These are phyloP conservation scores for Gila orcuttii DNA, from an alignment of 2,113 vertebrate species.

Conservation along the genomic window DNA sequence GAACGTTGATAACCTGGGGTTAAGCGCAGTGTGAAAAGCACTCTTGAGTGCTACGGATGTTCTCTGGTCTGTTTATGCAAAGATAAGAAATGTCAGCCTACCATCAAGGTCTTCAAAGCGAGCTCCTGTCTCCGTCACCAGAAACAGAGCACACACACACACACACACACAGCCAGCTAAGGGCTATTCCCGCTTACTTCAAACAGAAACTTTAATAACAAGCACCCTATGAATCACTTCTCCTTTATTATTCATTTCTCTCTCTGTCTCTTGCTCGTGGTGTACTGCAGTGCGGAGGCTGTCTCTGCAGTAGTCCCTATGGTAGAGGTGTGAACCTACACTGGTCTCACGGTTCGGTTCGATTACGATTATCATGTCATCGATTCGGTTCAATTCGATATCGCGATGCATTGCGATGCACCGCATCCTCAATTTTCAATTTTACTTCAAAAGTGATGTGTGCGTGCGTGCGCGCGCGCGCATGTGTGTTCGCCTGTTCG, in stretches of 20 bases:
- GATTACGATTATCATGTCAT: no score
- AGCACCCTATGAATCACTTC: conserved; percentile 28
- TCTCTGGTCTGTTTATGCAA: neutral
- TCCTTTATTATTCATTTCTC: conserved; percentile 51
- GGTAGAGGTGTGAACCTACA: no score
- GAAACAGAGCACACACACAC: no score
- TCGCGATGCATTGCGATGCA: no score
- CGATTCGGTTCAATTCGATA: no score
- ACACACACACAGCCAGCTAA: conserved; percentile 6
- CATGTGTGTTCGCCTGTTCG: no score
- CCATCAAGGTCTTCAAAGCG: conserved; percentile 36
- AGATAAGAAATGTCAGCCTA: conserved; percentile 44
- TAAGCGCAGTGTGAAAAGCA: no score
- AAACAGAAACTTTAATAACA: conserved; percentile 56
- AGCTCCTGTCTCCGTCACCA: neutral
- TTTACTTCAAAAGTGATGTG: no score
- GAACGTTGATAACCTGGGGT: no score
- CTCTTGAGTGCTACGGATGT: neutral
- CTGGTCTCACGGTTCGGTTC: no score
- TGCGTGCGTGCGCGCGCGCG: no score
- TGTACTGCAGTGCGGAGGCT: conserved; percentile 48
- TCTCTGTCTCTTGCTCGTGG: neutral
- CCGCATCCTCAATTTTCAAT: no score
- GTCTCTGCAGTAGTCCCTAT: conserved; percentile 47
- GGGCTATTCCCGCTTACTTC: conserved; percentile 43